Percentiles rank a stretch among this genome's conserved stretches.
Conservation (phyloP, 2,888 invertebrate genomes). For the Coelinius sp. region DNA sequence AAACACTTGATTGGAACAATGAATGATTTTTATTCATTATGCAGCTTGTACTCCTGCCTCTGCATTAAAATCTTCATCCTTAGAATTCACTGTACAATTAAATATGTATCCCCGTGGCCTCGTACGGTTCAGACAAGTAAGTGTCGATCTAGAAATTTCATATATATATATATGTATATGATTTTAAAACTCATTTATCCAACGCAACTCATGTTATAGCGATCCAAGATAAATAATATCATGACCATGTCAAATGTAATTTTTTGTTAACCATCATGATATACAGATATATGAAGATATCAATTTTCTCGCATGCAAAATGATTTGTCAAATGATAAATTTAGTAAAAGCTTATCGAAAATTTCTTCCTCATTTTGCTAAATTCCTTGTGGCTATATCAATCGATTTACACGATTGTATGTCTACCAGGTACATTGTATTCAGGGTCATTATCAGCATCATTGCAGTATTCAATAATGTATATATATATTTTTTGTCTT, state of each 20-base stretch:
- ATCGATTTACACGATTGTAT: conserved; percentile 61
- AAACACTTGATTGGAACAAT: background rate
- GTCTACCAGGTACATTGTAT: conserved; percentile 69
- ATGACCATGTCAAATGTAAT: background rate
- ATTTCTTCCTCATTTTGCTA: conserved; percentile 48
- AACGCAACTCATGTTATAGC: background rate
- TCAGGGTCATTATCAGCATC: conserved; percentile 53
- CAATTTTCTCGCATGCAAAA: conserved; percentile 4
- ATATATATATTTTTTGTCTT: background rate
- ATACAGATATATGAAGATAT: background rate
- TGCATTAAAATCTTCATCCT: conserved; percentile 38
- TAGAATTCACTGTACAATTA: conserved; percentile 49
- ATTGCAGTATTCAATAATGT: conserved; percentile 45
- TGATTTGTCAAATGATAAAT: conserved; percentile 1
- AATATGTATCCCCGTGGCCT: conserved; percentile 56
- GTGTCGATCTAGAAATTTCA: conserved; percentile 39
- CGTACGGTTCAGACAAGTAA: conserved; percentile 44
- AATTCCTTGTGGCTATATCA: conserved; percentile 63
- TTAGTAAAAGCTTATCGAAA: conserved; percentile 14
- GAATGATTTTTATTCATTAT: conserved; percentile 26
- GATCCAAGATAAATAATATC: background rate
- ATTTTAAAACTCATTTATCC: conserved; percentile 9
- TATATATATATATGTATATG: conserved; percentile 4
- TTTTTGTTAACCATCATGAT: background rate
- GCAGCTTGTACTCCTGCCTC: conserved; percentile 4